A percentile compares a stretch with the other conserved stretches of the same genome.
Evolutionary conservation across 2,888 invertebrate genomes (phyloP).

Genomic region (Aelia acuminata): DNA sequence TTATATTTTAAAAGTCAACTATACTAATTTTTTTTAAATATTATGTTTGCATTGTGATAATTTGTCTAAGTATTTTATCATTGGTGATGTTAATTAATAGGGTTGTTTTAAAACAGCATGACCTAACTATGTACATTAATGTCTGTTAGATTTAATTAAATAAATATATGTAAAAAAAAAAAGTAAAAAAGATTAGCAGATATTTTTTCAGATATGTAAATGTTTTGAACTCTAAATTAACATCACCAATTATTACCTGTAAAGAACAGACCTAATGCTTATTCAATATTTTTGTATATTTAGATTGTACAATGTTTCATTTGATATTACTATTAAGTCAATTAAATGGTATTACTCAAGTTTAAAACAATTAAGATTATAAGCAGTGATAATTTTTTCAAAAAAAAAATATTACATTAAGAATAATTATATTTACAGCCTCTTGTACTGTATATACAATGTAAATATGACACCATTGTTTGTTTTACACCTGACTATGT

Average conservation of each 20-base stretch:
- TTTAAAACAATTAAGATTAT: slow-evolving; percentile 59
- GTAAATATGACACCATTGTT: slow-evolving; percentile 66
- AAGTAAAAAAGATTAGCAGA: too few species aligned
- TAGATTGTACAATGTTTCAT: slow-evolving; percentile 63
- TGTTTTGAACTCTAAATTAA: slow-evolving; percentile 39
- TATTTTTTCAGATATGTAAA: slow-evolving; percentile 52
- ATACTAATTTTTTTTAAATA: slow-evolving; percentile 27
- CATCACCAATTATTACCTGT: slow-evolving; percentile 60
- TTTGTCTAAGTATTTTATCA: slow-evolving; percentile 50
- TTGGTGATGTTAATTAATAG: slow-evolving; percentile 58
- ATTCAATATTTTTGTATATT: slow-evolving; percentile 64
- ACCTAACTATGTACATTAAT: slow-evolving; percentile 19
- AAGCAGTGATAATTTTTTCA: slow-evolving; percentile 63
- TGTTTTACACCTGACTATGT: slow-evolving; percentile 66
- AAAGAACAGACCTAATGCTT: slow-evolving; percentile 60
- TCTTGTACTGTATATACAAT: slow-evolving; percentile 66
- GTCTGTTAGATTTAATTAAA: slow-evolving; percentile 2
- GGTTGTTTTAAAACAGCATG: slow-evolving; percentile 21
- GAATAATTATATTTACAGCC: slow-evolving; percentile 63
- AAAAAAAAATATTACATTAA: slow-evolving; percentile 49
- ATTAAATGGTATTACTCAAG: slow-evolving; percentile 64
- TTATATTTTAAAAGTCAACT: slow-evolving; percentile 27
- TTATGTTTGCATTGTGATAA: slow-evolving; percentile 58
- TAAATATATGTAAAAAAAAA: slow-evolving; percentile 24
- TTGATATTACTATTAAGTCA: slow-evolving; percentile 64